These are phyloP conservation scores for Prunella strophiata DNA, from an alignment of 2,797 vertebrate species.

Conservation along the genomic window DNA sequence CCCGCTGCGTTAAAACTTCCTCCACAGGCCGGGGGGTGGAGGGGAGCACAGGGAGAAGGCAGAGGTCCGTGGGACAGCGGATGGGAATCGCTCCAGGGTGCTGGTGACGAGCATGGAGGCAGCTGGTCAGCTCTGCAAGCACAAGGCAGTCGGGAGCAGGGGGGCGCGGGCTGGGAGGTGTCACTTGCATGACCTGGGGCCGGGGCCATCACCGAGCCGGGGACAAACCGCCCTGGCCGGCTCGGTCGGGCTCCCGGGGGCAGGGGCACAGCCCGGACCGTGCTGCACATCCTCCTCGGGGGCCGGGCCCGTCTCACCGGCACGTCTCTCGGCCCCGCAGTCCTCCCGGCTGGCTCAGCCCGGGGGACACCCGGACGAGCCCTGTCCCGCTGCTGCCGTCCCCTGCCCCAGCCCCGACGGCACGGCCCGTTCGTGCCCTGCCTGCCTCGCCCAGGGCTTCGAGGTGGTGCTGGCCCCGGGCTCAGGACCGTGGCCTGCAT, in stretches of 20 bases:
- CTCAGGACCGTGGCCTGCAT: constrained; percentile 6
- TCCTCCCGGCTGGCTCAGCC: not conserved
- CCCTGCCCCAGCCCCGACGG: not conserved
- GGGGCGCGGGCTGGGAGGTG: constrained; percentile 28
- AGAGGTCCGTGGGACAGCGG: not conserved
- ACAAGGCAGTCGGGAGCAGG: not conserved
- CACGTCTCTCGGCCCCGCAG: accelerated
- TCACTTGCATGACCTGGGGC: not conserved
- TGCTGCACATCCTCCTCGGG: not conserved
- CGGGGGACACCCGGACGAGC: accelerated
- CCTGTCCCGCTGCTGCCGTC: not conserved
- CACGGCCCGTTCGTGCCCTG: too few species aligned
- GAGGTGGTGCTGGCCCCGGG: not conserved
- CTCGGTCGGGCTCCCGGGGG: accelerated
- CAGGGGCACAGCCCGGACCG: accelerated
- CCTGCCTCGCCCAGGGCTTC: not conserved
- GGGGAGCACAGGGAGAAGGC: not conserved
- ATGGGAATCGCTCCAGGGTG: not conserved
- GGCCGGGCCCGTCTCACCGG: accelerated
- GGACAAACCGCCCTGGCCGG: not conserved
- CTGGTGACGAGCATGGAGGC: constrained; percentile 47
- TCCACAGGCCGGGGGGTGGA: not conserved
- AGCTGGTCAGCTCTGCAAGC: constrained; percentile 2
- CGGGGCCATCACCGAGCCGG: not conserved
- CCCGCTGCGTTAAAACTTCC: not conserved